Evolutionary conservation across 1,140 invertebrate species (phyloP), one percentile per base, ranked within the genome.

Genomic region (Nymphalis io): DNA sequence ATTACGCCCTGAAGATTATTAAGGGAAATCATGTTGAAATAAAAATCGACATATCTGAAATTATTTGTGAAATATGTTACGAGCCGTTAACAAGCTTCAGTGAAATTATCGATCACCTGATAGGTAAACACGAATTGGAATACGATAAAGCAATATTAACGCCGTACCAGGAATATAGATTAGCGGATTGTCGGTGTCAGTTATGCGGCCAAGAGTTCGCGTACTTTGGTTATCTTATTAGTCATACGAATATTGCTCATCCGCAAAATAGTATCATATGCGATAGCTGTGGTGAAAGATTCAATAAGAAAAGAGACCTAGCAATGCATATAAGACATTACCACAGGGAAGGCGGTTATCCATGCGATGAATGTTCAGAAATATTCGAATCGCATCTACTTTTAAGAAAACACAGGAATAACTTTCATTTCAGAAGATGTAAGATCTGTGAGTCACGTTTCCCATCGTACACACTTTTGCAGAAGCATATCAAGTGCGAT

Each of bases 21-120:
- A 87, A 81, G 70, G 81, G 82, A 1, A 82, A 75, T 39, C 63
- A 88, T 57, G 76, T 82, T 3, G 83, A 88, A 66, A 74, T 90
- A 1, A 89, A 87, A 70, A 74, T 90, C 6, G 88, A 90, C 48
- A 76, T 89, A 39, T 90, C 88, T 0, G 79, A 86, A 46, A 82
- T 88, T 0, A 55, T 46, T 20, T 90, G 87, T 38, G 79, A 85
- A 39, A 78, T 88, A 15, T 90, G 89, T 62, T 77, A 72, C 51
- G 82, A 87, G 67, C 70, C 80, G 0, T 89, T 89, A 51, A 46
- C 62, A 2, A 70, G 18, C 42, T 75, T 84, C 13, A 66, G 77
- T n/a, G 83, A 84, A 46, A 77, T 91, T 23, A 60, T 89, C 6
- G 79, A 81, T 63, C 89, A 91, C 79, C 74, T 91, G 20, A 83